A percentile compares a stretch with the other conserved stretches of the same genome.
phyloP scores from a whole-genome alignment of 2,113 vertebrate genomes.

The Cyprinodon variegatus region DNA sequence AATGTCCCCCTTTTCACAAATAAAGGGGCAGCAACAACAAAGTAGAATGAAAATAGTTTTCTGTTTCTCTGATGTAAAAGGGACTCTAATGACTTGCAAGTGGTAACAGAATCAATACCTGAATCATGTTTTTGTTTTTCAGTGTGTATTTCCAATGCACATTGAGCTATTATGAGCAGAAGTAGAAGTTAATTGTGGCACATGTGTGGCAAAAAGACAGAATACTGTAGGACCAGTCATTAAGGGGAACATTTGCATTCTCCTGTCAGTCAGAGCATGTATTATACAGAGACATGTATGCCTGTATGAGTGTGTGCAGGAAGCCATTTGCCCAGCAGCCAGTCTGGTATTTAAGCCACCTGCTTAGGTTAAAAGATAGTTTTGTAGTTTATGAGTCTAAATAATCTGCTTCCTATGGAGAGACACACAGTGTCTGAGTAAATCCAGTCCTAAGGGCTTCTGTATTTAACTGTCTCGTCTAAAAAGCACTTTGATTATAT shows the following conservation, averaged over 20 bases:
- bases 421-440: slow-evolving; percentile 19
- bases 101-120: slow-evolving; percentile 42
- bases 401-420: slow-evolving; percentile 50
- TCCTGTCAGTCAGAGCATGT: slow-evolving; percentile 41
- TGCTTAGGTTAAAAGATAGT: slow-evolving; percentile 72
- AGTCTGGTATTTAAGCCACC: slow-evolving; percentile 66
- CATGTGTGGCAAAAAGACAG: neutral
- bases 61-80: neutral
- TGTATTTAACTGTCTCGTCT: neutral
- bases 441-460: slow-evolving; percentile 21
- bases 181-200: slow-evolving; percentile 5
- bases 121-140: slow-evolving; percentile 55
- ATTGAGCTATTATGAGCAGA: slow-evolving; percentile 47
- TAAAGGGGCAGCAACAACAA: slow-evolving; percentile 20
- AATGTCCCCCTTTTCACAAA: slow-evolving; percentile 15
- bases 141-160: slow-evolving; percentile 53
- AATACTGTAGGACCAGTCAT: slow-evolving; percentile 31
- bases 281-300: slow-evolving; percentile 35
- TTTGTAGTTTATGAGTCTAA: slow-evolving; percentile 59
- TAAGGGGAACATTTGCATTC: slow-evolving; percentile 38
- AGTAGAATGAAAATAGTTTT: slow-evolving; percentile 7
- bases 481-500: neutral
- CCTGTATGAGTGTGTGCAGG: slow-evolving; percentile 36
- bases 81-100: neutral
- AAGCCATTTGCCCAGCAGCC: slow-evolving; percentile 58